A percentile compares a stretch with the other conserved stretches of the same genome.
Evolutionary conservation across 2,113 vertebrate species (phyloP).

Genomic region (Gopherus flavomarginatus): DNA sequence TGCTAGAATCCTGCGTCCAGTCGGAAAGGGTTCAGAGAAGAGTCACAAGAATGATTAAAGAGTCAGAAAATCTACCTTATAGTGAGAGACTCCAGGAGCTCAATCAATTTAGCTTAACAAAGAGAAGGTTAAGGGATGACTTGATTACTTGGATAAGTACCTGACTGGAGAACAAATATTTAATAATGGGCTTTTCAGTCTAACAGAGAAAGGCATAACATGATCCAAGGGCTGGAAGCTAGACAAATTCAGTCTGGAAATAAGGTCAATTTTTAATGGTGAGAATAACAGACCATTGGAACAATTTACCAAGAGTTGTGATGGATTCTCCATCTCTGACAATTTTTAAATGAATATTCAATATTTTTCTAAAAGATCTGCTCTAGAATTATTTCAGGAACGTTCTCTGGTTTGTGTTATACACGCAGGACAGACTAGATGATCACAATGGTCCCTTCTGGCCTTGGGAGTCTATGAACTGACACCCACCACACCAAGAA

Average conservation of each 20-base stretch:
- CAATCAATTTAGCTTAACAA: neutral
- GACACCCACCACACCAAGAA: neutral
- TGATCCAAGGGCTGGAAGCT: neutral
- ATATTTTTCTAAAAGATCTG: neutral
- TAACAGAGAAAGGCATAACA: neutral
- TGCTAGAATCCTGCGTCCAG: neutral
- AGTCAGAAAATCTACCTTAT: neutral
- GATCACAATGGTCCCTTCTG: neutral
- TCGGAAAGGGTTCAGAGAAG: neutral
- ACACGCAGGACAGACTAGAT: neutral
- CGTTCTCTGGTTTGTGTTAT: neutral
- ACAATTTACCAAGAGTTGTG: neutral
- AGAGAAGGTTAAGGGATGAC: neutral
- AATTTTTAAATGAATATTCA: neutral
- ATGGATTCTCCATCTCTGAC: neutral
- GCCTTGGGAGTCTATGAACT: neutral
- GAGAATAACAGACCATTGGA: neutral
- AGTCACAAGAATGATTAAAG: neutral
- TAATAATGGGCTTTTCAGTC: neutral
- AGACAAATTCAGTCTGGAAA: neutral
- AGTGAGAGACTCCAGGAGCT: neutral
- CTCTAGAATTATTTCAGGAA: neutral
- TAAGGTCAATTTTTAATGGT: neutral
- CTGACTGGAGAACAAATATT: neutral
- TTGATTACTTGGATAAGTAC: neutral